A percentile compares a stretch with the other conserved stretches of the same genome.
Evolutionary conservation across 2,888 invertebrate species (phyloP).

Genomic region (Meta bourneti): DNA sequence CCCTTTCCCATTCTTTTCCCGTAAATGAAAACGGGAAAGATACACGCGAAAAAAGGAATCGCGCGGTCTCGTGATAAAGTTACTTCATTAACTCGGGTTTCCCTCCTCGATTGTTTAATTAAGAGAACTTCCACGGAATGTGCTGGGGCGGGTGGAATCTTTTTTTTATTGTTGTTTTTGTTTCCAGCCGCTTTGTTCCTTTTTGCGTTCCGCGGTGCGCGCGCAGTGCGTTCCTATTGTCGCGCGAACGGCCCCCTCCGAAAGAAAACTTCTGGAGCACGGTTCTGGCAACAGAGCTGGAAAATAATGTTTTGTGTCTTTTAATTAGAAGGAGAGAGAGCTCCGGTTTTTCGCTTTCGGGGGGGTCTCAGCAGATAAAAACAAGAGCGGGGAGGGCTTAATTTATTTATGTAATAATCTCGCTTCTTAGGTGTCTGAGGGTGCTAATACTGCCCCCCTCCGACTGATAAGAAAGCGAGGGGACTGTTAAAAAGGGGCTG

Average conservation of each 20-base stretch:
- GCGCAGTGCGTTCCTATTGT: background rate
- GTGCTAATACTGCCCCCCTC: background rate
- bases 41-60: slow-evolving; percentile 13
- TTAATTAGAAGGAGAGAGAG: slow-evolving; percentile 56
- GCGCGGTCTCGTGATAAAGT: slow-evolving; percentile 64
- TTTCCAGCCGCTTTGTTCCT: background rate
- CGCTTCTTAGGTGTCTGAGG: slow-evolving; percentile 2
- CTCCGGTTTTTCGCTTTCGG: slow-evolving; percentile 57
- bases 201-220: background rate
- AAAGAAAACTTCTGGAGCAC: background rate
- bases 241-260: background rate
- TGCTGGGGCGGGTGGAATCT: background rate
- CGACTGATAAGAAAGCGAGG: slow-evolving; percentile 45
- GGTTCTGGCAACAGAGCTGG: slow-evolving; percentile 13
- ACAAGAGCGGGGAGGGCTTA: slow-evolving; percentile 68
- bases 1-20: slow-evolving; percentile 31
- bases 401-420: slow-evolving; percentile 76
- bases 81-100: slow-evolving; percentile 74
- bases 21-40: slow-evolving; percentile 51
- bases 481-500: slow-evolving; percentile 14
- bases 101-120: slow-evolving; percentile 73
- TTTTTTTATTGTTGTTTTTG: slow-evolving; percentile 37
- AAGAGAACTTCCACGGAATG: slow-evolving; percentile 69
- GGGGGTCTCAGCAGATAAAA: slow-evolving; percentile 56
- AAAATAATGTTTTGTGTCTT: slow-evolving; percentile 76